Base-by-base conservation (phyloP, 2,113 vertebrate species). In the Actenoides hombroni region DNA sequence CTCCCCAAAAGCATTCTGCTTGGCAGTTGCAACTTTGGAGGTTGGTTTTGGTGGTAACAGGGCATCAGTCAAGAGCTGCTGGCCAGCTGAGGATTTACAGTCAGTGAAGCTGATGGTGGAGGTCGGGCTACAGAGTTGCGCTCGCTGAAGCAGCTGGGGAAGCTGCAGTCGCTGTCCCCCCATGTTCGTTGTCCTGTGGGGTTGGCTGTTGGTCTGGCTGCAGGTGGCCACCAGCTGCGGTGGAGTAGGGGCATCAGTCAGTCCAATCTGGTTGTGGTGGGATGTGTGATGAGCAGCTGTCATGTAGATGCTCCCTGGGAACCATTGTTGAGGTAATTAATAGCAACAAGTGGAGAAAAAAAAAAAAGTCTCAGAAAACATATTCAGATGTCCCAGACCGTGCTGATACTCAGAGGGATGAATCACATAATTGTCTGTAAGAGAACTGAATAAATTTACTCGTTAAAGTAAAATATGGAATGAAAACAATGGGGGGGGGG, bases 101-200 rank as follows among this genome's bases (percentile, higher is more conserved):
- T n/a, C 10, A 11, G 48, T 31, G 44, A 37, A 54, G 59, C 16
- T 1, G 5, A 13, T 0, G 7, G 21, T 19, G 33, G 73, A 86
- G 59, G 46, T 23, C 3, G 1, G 61, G 57, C 5, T 1, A 2
- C 0, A 0, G 84, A 76, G 69, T n/a, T 4, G 2, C 2, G 0
- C 46, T 74, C 1, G 3, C 15, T 0, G 3, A 5, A 69, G 73
- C 23, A 19, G 29, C 0, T 16, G 57, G 73, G 59, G 76, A 86
- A 44, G 29, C 81, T 19, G 71, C 0, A 0, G 35, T 35, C 0
- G 0, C 83, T 51, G 26, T 60, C 23, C 56, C 24, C 44, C 49
- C 9, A 1, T 2, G 10, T 26, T 73, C 0, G 0, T 25, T 0
- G 0, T 59, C n/a, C 2, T 4, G 54, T 11, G 8, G 63, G 71